phyloP scores from a whole-genome alignment of 2,113 vertebrate genomes.

The Actinemys pallida region DNA sequence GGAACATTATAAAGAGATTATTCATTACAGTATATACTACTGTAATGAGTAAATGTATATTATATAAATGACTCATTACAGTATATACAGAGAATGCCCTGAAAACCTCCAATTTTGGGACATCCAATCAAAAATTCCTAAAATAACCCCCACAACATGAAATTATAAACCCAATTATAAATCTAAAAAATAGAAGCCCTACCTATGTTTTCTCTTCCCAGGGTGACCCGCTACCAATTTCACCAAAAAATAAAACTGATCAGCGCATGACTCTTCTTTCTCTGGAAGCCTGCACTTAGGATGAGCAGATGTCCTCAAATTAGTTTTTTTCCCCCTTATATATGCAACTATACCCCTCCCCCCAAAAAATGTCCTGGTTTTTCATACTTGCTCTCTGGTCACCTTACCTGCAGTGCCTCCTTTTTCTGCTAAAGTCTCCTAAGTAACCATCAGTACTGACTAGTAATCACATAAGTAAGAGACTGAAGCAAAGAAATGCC shows the following conservation, averaged over 20 bases:
- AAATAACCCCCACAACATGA: background rate
- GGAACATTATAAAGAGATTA: background rate
- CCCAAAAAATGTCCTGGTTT: background rate
- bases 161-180: background rate
- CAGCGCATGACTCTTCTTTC: background rate
- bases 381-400: background rate
- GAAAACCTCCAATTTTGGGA: background rate
- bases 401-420: background rate
- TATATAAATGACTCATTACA: background rate
- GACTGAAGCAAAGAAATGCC: background rate
- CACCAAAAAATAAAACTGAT: background rate
- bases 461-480: background rate
- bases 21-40: background rate
- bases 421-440: background rate
- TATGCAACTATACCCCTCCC: too few species aligned
- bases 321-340: background rate
- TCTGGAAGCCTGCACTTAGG: background rate
- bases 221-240: background rate
- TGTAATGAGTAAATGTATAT: background rate
- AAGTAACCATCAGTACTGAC: background rate
- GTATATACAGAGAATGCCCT: background rate
- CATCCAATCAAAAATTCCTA: background rate
- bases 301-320: background rate
- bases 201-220: background rate
- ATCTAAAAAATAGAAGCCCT: background rate